Base-by-base conservation (phyloP, 2,888 invertebrate genomes). In the Chymomyza fuscimana region DNA sequence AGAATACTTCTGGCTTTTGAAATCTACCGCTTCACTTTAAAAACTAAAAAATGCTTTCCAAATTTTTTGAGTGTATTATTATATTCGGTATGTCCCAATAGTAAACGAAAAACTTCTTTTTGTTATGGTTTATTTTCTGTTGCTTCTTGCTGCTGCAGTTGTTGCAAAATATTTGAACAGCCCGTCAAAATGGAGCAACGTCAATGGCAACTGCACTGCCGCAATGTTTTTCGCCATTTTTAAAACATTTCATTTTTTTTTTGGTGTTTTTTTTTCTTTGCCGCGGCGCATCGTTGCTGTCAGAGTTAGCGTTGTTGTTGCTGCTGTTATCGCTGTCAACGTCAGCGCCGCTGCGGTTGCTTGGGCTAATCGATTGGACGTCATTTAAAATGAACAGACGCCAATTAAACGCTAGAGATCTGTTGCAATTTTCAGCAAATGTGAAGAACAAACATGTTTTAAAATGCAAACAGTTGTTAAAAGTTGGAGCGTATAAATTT, bases 311-410 rank as follows among this genome's bases (percentile, higher is more conserved):
- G 29, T 54, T 12, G n/a, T 19, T 59, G 63, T 16, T 68, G 16
- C 29, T 65, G 68, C 29, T 59, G 50, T 59, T 59, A 12, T 12
- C 40, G 46, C 22, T 68, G 70, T 50, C 58, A 25, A 15, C 15
- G 25, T 58, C 58, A 29, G 52, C 29, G n/a, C 29, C 25, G 29
- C 63, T 77, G 80, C 65, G 69, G 72, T 77, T 70, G 74, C 63
- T 69, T 52, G 25, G 59, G 73, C 75, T 80, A 80, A 79, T 79
- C 79, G 81, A 79, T 78, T 67, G 73, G 60, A 67, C 74, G 72
- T 63, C 77, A 72, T 46, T 70, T 73, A 60, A 73, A 70, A 71
- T 78, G 70, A 52, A 10, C 12, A 12, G 40, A 46, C 40, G 12
- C 40, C 40, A 46, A 46, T 46, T 46, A 46, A 12, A 46, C 12